Evolutionary conservation across 2,797 vertebrate genomes (phyloP).

Genomic region (Pantherophis vulpinus): DNA sequence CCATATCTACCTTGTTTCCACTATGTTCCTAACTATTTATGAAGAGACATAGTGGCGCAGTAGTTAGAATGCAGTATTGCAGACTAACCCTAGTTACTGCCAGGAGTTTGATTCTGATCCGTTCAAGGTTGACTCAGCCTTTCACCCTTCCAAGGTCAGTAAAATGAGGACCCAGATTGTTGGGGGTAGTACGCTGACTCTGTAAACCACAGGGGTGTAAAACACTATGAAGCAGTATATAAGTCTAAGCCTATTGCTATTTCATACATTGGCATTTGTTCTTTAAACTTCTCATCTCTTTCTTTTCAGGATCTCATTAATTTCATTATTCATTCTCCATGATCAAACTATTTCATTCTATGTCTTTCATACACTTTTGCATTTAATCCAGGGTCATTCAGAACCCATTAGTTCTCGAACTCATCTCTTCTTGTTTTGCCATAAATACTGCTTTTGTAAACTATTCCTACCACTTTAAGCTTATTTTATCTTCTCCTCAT

Average conservation of each 20-base stretch:
- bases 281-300: background rate
- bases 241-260: background rate
- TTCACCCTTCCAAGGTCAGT: background rate
- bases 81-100: background rate
- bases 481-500: background rate
- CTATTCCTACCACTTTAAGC: background rate
- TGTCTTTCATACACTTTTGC: background rate
- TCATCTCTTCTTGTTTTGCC: background rate
- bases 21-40: background rate
- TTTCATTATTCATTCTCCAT: background rate
- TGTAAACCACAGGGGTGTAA: background rate
- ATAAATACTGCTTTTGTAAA: background rate
- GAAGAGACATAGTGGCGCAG: background rate
- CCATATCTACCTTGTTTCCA: background rate
- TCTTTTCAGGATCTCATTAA: background rate
- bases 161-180: background rate
- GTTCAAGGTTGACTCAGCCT: background rate
- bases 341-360: background rate
- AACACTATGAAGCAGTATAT: background rate
- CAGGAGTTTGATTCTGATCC: background rate
- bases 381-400: background rate
- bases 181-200: background rate
- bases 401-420: background rate
- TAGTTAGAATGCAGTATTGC: background rate
- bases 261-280: background rate